Percentiles rank a stretch among this genome's conserved stretches.
These are phyloP conservation scores for Eudasyphora cyanicolor DNA, from an alignment of 2,888 invertebrate species.

Conservation along the genomic window DNA sequence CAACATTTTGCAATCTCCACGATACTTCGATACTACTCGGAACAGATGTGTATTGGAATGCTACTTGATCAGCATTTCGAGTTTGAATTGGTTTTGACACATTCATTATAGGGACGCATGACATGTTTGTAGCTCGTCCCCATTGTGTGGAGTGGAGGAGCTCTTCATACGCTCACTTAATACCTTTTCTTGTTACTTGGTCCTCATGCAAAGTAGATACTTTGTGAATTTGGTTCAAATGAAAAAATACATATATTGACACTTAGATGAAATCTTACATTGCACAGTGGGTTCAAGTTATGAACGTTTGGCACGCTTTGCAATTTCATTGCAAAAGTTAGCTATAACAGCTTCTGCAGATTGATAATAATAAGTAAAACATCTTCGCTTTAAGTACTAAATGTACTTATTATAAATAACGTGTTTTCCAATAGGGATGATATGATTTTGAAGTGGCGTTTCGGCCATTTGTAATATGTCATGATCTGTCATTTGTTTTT, in stretches of 20 bases:
- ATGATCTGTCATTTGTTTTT: too few relatives aligned
- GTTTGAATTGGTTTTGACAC: neutral
- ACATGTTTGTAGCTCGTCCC: neutral
- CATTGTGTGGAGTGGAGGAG: neutral
- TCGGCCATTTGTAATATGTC: too few relatives aligned
- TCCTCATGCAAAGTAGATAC: neutral
- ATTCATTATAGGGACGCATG: neutral
- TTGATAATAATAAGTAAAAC: too few relatives aligned
- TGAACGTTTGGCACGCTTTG: too few relatives aligned
- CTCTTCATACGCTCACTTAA: neutral
- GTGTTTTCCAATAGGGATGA: too few relatives aligned
- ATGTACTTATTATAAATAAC: too few relatives aligned
- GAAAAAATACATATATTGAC: slow-evolving; percentile 13
- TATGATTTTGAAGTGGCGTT: too few relatives aligned
- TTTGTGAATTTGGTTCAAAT: slow-evolving; percentile 1
- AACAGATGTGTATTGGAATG: neutral
- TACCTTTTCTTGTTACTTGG: neutral
- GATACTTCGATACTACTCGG: neutral
- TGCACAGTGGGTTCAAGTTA: neutral
- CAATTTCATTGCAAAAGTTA: too few relatives aligned
- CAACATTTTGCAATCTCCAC: neutral
- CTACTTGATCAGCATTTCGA: neutral
- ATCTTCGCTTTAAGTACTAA: too few relatives aligned
- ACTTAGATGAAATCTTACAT: neutral
- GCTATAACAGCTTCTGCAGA: too few relatives aligned